Evolutionary conservation across 2,888 invertebrate species (phyloP), one percentile per base, ranked within the genome.

Genomic region (Phyllotreta cruciferae): DNA sequence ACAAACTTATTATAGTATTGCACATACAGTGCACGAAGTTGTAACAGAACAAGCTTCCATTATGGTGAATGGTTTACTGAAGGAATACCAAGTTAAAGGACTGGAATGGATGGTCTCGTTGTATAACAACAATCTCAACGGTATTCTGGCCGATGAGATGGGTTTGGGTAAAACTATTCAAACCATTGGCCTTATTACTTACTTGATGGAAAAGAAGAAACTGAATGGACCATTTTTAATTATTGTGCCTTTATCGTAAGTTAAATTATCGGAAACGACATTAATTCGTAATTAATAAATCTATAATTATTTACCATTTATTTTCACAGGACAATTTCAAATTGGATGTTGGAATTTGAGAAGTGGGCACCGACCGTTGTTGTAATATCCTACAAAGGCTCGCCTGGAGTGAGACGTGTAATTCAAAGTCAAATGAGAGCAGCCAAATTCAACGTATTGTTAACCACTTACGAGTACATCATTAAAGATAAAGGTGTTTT

Each of bases 131-230:
- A 98, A 98, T 81, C 83, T 99, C 67, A 99, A 99, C 79, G 99
- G 99, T 24, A 99, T 99, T 78, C 84, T 99, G 72, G 99, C 99
- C 56, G 99, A 99, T 82, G 99, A 99, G 83, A 99, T 99, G 99
- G 98, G 98, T 84, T 87, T 98, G 57, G 98, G 98, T 63, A 98
- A 98, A 84, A 96, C 96, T 55, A 96, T 96, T 76, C 99, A 99
- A 84, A 99, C 99, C 0, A 99, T 99, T 76, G 96, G 91, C 2
- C 83, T 99, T 63, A 92, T 99, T 68, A 98, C 98, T 3, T 94
- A 97, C 81, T 85, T 99, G 57, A 99, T 99, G 96, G 99, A 99
- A 82, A 92, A 90, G 79, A 99, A 99, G 83, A 95, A 95, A 84
- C 93, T 96, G 44, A 96, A 96, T 79, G 99, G 99, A 1, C 99